Evolutionary conservation across 2,797 vertebrate genomes (phyloP), one percentile per base, ranked within the genome.

Genomic region (Triplophysa bombifrons): DNA sequence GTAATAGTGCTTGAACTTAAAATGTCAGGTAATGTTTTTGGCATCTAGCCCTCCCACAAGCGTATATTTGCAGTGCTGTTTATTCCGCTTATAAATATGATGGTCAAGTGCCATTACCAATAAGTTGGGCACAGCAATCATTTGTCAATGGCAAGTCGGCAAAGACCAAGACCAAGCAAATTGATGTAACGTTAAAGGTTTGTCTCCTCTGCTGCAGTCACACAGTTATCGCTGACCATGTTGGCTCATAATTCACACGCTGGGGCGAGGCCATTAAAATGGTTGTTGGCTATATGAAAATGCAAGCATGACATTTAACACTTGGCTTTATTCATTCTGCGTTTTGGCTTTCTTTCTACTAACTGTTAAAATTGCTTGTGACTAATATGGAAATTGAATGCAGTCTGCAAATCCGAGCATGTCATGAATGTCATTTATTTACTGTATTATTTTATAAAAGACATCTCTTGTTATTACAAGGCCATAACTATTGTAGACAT

Each of bases 191-290:
- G 25, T 68, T 76, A 68, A 38, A 68, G 46, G 64, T 46, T 46
- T 48, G 53, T 60, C 65, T 69, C 41, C 20, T 60, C 38, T 27
- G 51, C 7, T 30, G 22, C 17, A 46, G 50, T 55, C 27, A 30
- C 19, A 74, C 13, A 12, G 25, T 55, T 48, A 69, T 34, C 30
- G 25, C 74, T 73, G 53, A 41, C 41, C 68, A 53, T 5, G 22
- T 41, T 53, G 27, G 27, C 41, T 53, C 46, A 67, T 25, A 66
- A 80, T 41, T 20, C 22, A 78, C 64, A 60, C 74, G 66, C 74
- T 81, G 86, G 79, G 20, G 86, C 81, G 74, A 84, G 66, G 87
- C 87, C 86, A 34, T 90, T 88, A 88, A 82, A 70, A 82, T 88
- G 85, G 87, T 90, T 82, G 84, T 81, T 38, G 20, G 48, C 22